Evolutionary conservation across 37 sponge, comb jelly and placozoan genomes (phyloP), one percentile per base, ranked within the genome.

Genomic region (Hormiphora californensis): DNA sequence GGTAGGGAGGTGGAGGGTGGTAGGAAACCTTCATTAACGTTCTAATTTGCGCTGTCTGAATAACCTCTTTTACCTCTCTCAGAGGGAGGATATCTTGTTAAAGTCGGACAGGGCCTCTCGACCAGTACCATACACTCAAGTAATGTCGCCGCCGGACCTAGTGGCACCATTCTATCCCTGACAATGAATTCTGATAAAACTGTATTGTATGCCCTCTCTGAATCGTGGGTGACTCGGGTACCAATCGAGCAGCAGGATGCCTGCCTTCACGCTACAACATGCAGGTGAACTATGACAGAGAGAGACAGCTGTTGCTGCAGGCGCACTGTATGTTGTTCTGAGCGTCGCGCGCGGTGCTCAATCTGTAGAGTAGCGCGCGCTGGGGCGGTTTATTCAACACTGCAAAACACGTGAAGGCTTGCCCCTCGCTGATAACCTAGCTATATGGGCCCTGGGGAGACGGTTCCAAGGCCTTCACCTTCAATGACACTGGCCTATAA

Each of bases 11-110:
- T n/a, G n/a, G n/a, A n/a, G n/a, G n/a, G n/a, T n/a, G n/a, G n/a
- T n/a, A n/a, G n/a, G n/a, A n/a, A n/a, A n/a, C n/a, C n/a, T n/a
- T n/a, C n/a, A n/a, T n/a, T n/a, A n/a, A n/a, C n/a, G n/a, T n/a
- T n/a, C n/a, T n/a, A n/a, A n/a, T n/a, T n/a, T n/a, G n/a, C n/a
- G n/a, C n/a, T n/a, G n/a, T n/a, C n/a, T n/a, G n/a, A n/a, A n/a
- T n/a, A n/a, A n/a, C 51, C 51, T 46, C 51, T 46, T 12, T 12
- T 12, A 8, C 12, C 51, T 12, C 8, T 12, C 37, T 32, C 67
- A 65, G 67, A 65, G 37, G 67, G 35, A 32, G 67, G 67, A 2
- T 65, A 65, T 39, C 38, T 65, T 7, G 67, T 65, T 0, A 36
- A 38, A 7, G 37, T 65, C 1, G 67, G 67, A 4, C 19, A 21